phyloP scores from a whole-genome alignment of 2,797 vertebrate species.

The Tangara arthus region DNA sequence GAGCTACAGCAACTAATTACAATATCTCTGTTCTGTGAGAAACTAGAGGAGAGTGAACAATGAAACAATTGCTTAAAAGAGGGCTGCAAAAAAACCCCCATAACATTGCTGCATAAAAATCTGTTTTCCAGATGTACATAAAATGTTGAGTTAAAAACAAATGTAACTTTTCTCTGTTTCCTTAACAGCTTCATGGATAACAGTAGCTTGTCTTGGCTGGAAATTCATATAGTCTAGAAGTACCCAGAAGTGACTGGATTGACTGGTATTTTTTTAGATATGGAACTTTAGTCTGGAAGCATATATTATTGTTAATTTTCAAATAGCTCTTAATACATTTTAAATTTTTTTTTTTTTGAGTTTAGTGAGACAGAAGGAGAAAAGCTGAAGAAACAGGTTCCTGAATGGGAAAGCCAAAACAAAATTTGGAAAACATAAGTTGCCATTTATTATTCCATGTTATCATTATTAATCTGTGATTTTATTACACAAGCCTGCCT shows the following conservation, averaged over 20 bases:
- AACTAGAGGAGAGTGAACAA: rapidly evolving
- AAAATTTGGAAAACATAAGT: not conserved
- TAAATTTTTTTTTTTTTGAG: too few species aligned
- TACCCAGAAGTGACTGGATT: not conserved
- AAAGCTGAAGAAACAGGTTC: not conserved
- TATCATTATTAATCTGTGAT: not conserved
- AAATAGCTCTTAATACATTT: not conserved
- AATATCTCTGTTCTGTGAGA: not conserved
- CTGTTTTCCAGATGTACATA: not conserved
- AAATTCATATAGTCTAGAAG: not conserved
- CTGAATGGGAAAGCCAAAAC: not conserved
- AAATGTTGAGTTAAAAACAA: not conserved
- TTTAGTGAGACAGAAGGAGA: not conserved
- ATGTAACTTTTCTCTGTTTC: not conserved
- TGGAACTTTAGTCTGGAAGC: not conserved
- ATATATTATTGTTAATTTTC: not conserved
- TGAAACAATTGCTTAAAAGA: not conserved
- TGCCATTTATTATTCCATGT: not conserved
- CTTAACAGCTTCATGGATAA: not conserved
- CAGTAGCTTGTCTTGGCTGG: not conserved
- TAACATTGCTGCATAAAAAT: not conserved
- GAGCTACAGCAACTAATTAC: not conserved
- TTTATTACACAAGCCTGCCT: not conserved
- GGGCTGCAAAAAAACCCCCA: not conserved
- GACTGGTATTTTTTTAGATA: not conserved